These are phyloP conservation scores for Diabrotica virgifera DNA, from an alignment of 1,140 invertebrate species.

Conservation along the genomic window DNA sequence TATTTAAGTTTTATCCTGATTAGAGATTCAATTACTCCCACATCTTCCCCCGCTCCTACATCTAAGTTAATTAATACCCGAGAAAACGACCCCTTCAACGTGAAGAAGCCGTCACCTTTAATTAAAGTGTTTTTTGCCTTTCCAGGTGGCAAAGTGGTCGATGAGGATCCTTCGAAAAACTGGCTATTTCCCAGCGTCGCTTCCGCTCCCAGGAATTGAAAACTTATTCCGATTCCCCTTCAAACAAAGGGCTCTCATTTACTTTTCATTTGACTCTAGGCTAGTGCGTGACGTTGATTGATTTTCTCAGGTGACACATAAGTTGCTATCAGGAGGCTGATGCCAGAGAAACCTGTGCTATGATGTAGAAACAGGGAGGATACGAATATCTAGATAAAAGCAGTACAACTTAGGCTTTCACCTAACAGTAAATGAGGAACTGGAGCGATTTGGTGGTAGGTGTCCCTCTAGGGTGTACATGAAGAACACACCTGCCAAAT, in stretches of 20 bases:
- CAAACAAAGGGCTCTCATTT: constrained; percentile 9
- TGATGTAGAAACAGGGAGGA: background rate
- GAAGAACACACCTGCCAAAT: no score
- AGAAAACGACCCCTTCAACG: background rate
- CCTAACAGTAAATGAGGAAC: no score
- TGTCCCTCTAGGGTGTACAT: no score
- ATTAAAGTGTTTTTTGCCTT: constrained; percentile 8
- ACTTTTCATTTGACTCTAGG: constrained; percentile 23
- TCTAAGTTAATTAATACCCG: background rate
- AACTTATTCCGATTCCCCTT: constrained; percentile 25
- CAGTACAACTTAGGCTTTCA: no score
- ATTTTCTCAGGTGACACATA: constrained; percentile 32
- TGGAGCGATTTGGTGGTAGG: no score
- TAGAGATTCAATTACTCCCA: no score
- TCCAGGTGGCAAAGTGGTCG: constrained; percentile 18
- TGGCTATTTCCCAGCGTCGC: constrained; percentile 40
- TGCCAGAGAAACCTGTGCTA: background rate
- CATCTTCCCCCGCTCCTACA: background rate
- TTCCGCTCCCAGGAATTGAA: constrained; percentile 36
- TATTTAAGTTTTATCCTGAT: no score
- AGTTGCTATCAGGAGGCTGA: background rate
- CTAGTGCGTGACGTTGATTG: constrained; percentile 24
- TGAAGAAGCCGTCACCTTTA: background rate
- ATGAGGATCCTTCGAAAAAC: constrained; percentile 37
- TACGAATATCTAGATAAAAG: background rate